Evolutionary conservation across 2,797 vertebrate genomes (phyloP), one percentile per base, ranked within the genome.

Genomic region (Chelonia mydas): DNA sequence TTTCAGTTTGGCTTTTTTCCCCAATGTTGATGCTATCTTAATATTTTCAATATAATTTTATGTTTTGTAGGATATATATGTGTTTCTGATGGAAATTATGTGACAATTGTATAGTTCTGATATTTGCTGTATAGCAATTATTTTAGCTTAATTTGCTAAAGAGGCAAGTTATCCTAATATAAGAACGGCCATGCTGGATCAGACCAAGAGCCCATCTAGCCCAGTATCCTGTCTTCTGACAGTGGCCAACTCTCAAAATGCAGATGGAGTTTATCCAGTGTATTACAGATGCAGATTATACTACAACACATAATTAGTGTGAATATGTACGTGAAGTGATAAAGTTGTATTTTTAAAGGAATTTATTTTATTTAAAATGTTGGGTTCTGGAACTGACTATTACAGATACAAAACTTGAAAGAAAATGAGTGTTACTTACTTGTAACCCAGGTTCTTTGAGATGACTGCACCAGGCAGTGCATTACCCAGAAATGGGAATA

Each of bases 281-380:
- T 54, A 84, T 92, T 86, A 81, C 53, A n/a, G 81, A 95, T 33
- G 47, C 28, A 93, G 77, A 41, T 28, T 2, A 4, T 78, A 92
- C 84, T 17, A 77, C 16, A n/a, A 77, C 84, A 83, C 7, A 41
- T 68, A 65, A 79, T 51, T 65, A 11, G 72, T 47, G 13, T 86
- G 5, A 74, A 16, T 54, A 54, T 9, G 7, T 54, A 54, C 3
- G 54, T 86, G 72, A 94, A 54, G 17, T 89, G 45, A 5, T 45
- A 84, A 89, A 91, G 88, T 55, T 2, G 45, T 8, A 21, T 76
- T 79, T 88, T 81, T 28, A 47, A 47, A 77, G 25, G 41, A 77
- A 49, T 47, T 49, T 28, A n/a, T 92, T 95, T 93, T 87, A 54
- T 74, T 94, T 83, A 86, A 86, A 89, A 45, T 80, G 6, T 82